These are phyloP conservation scores for Uloborus diversus DNA, from an alignment of 1,140 invertebrate genomes.

Conservation along the genomic window DNA sequence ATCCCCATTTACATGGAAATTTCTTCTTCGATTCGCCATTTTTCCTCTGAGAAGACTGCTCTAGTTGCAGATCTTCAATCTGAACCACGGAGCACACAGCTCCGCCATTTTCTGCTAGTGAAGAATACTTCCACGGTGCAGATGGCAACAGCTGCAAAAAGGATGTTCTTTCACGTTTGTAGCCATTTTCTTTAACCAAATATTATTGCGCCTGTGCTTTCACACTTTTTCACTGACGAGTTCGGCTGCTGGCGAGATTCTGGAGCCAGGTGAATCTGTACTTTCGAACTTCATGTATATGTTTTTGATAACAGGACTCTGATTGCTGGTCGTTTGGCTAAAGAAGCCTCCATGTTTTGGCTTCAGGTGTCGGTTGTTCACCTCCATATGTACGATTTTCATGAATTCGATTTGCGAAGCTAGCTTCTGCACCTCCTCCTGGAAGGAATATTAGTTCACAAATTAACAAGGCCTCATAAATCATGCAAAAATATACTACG, in stretches of 20 bases:
- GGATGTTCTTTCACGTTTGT: too few species aligned
- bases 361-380: conserved; percentile 87
- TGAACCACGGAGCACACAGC: too few species aligned
- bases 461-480: too few species aligned
- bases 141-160: too few species aligned
- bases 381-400: conserved; percentile 92
- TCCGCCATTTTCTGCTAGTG: too few species aligned
- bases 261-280: conserved; percentile 65
- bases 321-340: conserved; percentile 63
- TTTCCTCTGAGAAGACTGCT: too few species aligned
- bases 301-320: conserved; percentile 66
- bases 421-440: conserved; percentile 90
- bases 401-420: conserved; percentile 91
- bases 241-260: conserved; percentile 64
- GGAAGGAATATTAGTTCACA: conserved; percentile 21
- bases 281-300: conserved; percentile 62
- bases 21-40: too few species aligned
- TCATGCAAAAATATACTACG: too few species aligned
- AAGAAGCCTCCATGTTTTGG: conserved; percentile 78
- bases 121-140: too few species aligned
- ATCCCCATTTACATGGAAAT: too few species aligned
- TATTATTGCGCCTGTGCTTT: neutral
- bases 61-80: too few species aligned
- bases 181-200: too few species aligned
- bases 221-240: conserved; percentile 67